These are phyloP conservation scores for Crotalus helleri DNA, from an alignment of 2,113 vertebrate genomes.

Conservation along the genomic window DNA sequence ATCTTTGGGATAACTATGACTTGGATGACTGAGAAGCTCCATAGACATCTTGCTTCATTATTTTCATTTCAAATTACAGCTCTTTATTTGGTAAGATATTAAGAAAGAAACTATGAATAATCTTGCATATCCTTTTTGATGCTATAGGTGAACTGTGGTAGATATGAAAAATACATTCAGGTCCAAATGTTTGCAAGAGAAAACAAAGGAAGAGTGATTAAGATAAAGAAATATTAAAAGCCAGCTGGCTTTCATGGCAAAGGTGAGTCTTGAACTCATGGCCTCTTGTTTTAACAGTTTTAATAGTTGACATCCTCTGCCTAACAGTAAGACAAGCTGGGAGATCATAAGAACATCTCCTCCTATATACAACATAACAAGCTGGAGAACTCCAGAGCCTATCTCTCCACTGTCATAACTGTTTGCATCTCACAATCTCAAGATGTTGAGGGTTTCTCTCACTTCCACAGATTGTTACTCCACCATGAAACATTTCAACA, in stretches of 20 bases:
- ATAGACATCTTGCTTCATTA: background rate
- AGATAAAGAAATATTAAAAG: background rate
- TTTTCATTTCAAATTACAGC: background rate
- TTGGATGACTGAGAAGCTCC: too few relatives aligned
- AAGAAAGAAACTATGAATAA: background rate
- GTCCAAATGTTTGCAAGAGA: background rate
- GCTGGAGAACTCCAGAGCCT: background rate
- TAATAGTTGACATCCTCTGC: background rate
- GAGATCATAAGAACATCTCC: background rate
- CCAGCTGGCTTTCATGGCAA: background rate
- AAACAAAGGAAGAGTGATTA: background rate
- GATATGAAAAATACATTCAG: background rate
- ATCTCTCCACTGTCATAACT: background rate
- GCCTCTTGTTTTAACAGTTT: background rate
- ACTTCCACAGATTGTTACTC: background rate
- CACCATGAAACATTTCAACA: background rate
- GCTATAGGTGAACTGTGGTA: background rate
- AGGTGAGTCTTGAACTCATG: background rate
- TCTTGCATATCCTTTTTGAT: background rate
- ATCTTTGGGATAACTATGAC: too few relatives aligned
- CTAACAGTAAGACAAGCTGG: background rate
- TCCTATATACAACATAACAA: background rate
- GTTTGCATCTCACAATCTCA: background rate
- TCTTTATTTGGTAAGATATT: constrained; percentile 18
- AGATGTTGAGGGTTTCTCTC: background rate